Evolutionary conservation across 1,140 invertebrate species (phyloP).

Genomic region (Ectropis grisescens): DNA sequence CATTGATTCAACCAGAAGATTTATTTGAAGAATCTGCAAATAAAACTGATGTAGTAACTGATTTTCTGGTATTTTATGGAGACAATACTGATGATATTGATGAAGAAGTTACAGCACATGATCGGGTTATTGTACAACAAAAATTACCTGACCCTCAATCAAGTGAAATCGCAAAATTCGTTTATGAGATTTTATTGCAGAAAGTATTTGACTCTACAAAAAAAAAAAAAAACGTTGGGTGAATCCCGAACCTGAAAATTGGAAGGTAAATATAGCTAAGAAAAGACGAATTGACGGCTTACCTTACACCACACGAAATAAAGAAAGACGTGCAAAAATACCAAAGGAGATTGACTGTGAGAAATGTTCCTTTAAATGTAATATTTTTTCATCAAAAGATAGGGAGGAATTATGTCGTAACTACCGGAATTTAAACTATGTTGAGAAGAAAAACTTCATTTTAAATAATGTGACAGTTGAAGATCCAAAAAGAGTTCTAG

Average conservation of each 20-base stretch:
- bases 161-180: not conserved
- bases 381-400: not conserved
- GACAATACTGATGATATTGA: no score
- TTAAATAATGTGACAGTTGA: slow-evolving; percentile 1
- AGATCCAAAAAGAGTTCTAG: slow-evolving; percentile 2
- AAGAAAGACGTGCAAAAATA: slow-evolving; percentile 2
- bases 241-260: slow-evolving; percentile 6
- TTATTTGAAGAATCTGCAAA: not conserved
- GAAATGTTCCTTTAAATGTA: slow-evolving; percentile 9
- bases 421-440: slow-evolving; percentile 4
- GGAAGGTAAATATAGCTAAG: slow-evolving; percentile 5
- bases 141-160: not conserved
- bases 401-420: slow-evolving; percentile 3
- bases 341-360: slow-evolving; percentile 5
- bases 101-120: not conserved
- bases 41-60: not conserved
- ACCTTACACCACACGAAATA: slow-evolving; percentile 4
- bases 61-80: not conserved
- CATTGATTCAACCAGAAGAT: slow-evolving; percentile 2
- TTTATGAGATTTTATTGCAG: slow-evolving; percentile 6
- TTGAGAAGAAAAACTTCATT: slow-evolving; percentile 5
- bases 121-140: not conserved
- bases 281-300: slow-evolving; percentile 7
- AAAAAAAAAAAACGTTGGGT: no score
- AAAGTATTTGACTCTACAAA: not conserved